Evolutionary conservation across 2,113 vertebrate species (phyloP), one percentile per base, ranked within the genome.

Genomic region (Pionites leucogaster): DNA sequence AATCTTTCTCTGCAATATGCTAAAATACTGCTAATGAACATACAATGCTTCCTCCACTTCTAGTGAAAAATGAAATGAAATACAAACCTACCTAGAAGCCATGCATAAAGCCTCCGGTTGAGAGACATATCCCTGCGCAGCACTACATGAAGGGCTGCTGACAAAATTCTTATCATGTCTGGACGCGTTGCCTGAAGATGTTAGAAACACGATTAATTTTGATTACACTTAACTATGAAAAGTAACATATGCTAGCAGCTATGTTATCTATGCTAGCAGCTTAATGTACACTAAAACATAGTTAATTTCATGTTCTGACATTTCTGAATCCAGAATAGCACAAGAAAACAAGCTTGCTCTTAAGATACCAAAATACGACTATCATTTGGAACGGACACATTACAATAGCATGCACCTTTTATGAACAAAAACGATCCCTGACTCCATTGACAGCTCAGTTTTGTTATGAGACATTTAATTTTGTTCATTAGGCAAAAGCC

Each of bases 101-200:
- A 99, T 6, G 99, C 99, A 95, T 99, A 99, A 86, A 99, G 99
- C 96, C 99, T 99, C 93, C 99, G 98, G 97, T 99, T 99, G 90
- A 99, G 98, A 13, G 99, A 99, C 99, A 99, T 99, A 95, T 99
- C 99, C 98, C 99, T 98, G 96, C 99, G 99, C 88, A 99, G 97
- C 39, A 99, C 99, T 37, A 99, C 99, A 25, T 99, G 99, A 95
- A 99, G 98, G n/a, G 99, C 99, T 94, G 99, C 99, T 47, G 99
- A 99, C 94, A 99, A 98, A 96, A 99, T 99, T 89, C 98, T 98
- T 96, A 99, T 99, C 99, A 99, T 99, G 88, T 99, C 99, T 82
- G 99, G 98, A 79, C 99, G 98, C 8, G 99, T 99, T 28, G 99
- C 99, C 99, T 99, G 96, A 95, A 96, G 79, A 95, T 94, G 94